Evolutionary conservation across 2,797 vertebrate genomes (phyloP), one percentile per base, ranked within the genome.

Genomic region (Chaenodraco wilsoni): DNA sequence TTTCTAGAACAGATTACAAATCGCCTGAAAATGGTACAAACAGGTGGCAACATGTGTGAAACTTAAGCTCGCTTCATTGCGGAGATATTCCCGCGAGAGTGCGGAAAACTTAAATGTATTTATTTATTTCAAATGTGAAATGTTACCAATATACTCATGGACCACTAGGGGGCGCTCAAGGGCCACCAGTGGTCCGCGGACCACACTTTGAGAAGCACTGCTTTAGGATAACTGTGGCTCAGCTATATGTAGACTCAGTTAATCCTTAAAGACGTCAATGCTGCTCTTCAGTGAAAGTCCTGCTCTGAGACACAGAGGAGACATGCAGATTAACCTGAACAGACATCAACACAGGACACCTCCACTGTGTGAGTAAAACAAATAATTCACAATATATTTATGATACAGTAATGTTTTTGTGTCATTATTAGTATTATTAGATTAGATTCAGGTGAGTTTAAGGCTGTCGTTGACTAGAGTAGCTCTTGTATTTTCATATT

Each of bases 201-300:
- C 23, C 23, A 23, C 23, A 23, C 23, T 23, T 23, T 23, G 23
- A 23, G 23, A 23, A 23, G 23, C 23, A 23, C 23, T 12, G 63
- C 61, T 87, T 85, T 77, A 87, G 85, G 89, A 91, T 90, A 92
- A 90, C 82, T 74, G 74, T 72, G 74, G 17, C 81, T 67, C 50
- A 17, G 89, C 93, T 94, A 91, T 89, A 94, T 92, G 89, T 72
- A 63, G 86, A 85, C 72, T 49, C 59, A 52, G 88, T 82, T 95
- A 95, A 95, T 95, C 94, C 92, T 83, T 87, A 89, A 44, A 91
- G 87, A 78, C 81, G 43, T 62, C 63, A 0, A 84, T 84, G 88
- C 73, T 13, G 54, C 76, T 79, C 66, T 9, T 71, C 84, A 82
- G 79, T 77, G 84, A 87, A 87, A 86, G 84, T 89, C 85, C 75